Conservation (phyloP, 2,888 invertebrate genomes). For the Sarcophaga subvicina region DNA sequence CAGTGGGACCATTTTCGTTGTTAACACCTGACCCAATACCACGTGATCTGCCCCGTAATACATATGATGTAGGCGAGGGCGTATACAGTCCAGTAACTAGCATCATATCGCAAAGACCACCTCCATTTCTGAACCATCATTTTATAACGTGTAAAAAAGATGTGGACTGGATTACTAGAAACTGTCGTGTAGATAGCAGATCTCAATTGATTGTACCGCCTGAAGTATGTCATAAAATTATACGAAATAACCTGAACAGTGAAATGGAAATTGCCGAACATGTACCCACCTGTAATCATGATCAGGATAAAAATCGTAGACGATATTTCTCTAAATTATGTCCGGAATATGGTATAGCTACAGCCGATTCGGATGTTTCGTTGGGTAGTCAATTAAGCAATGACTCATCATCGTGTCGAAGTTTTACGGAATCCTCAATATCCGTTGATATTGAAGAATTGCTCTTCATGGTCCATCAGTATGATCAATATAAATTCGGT, state of each 20-base stretch:
- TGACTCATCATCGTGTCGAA: constrained; percentile 34
- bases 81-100: constrained; percentile 84
- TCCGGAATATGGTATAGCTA: neutral
- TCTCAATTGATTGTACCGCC: constrained; percentile 58
- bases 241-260: constrained; percentile 72
- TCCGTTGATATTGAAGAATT: constrained; percentile 48
- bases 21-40: constrained; percentile 85
- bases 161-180: constrained; percentile 72
- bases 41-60: constrained; percentile 84
- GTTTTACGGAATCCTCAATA: constrained; percentile 22
- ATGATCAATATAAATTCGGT: constrained; percentile 21
- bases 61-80: constrained; percentile 89
- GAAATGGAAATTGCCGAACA: constrained; percentile 66
- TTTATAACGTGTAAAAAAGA: constrained; percentile 73
- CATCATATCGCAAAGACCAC: constrained; percentile 69
- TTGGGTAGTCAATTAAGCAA: constrained; percentile 15
- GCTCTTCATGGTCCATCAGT: constrained; percentile 37
- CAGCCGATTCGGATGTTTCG: constrained; percentile 22
- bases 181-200: constrained; percentile 72
- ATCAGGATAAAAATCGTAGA: constrained; percentile 60
- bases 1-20: constrained; percentile 85
- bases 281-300: constrained; percentile 47
- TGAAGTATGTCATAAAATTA: constrained; percentile 68
- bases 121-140: constrained; percentile 68
- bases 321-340: constrained; percentile 74